Base-by-base conservation (phyloP, 2,797 vertebrate genomes). In the Notolabrus celidotus region DNA sequence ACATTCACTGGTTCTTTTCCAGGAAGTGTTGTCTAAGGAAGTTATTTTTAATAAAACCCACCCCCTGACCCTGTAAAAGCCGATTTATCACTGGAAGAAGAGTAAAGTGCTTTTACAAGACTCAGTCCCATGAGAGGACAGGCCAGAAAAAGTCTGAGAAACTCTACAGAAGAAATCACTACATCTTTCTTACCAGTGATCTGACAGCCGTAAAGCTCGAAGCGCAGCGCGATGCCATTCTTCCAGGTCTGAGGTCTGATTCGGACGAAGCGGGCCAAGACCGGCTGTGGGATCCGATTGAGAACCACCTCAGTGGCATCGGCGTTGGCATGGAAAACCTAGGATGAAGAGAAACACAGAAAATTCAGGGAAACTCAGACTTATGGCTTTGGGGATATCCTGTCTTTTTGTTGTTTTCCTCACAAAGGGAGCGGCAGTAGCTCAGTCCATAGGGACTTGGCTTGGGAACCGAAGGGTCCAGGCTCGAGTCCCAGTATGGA, bases 201-300 rank as follows among this genome's bases (percentile, higher is more conserved):
- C 81, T 97, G 95, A 86, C 98, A 99, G 87, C 98, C 98, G 0
- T 97, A 99, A 5, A 99, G 94, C 84, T 99, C 98, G 16, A 99
- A 95, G 8, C 98, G 94, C 77, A 99, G 90, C 0, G 98, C 95
- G 0, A 99, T 98, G 84, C 98, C 98, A 0, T 94, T 96, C 79
- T 96, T 95, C 98, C 98, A 99, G 0, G 89, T 89, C 93, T 99
- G 98, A 1, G 98, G 98, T 61, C 96, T 92, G 78, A 99, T 95
- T 20, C 98, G 94, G 51, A 99, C 91, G 0, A 98, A 99, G 43
- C 98, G 96, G 1, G 97, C 95, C 83, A 99, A 90, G 51, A 99
- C 95, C 0, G 97, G 98, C 52, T 94, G 94, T 5, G 96, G 96
- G 74, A 99, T 95, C 75, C 96, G 96, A 85, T 99, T 99, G 55